A percentile compares a stretch with the other conserved stretches of the same genome.
Conservation (phyloP, 1,140 invertebrate genomes). For the Kradibia gibbosae region DNA sequence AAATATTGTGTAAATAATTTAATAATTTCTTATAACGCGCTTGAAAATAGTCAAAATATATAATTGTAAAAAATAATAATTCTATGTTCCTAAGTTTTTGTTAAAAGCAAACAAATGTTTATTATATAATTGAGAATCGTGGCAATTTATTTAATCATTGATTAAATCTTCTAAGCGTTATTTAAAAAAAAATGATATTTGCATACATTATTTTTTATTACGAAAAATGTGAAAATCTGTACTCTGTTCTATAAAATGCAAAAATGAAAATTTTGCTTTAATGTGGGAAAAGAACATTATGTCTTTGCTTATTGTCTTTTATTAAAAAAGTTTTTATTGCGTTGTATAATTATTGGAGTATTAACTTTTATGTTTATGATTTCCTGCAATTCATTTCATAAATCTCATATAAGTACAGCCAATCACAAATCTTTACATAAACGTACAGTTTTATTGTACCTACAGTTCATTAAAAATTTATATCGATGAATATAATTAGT, state of each 20-base stretch:
- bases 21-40: too few relatives aligned
- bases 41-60: too few relatives aligned
- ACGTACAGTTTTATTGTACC: background rate
- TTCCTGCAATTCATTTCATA: background rate
- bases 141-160: constrained; percentile 9
- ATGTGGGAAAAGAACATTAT: too few relatives aligned
- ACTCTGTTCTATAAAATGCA: background rate
- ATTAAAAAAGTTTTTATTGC: background rate
- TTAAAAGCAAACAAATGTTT: background rate
- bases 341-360: background rate
- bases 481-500: background rate
- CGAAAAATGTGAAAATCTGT: background rate
- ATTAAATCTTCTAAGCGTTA: constrained; percentile 20
- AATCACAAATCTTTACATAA: background rate
- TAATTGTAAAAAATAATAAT: too few relatives aligned
- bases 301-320: too few relatives aligned
- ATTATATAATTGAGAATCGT: constrained; percentile 7
- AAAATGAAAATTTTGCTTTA: too few relatives aligned
- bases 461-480: background rate
- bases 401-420: background rate
- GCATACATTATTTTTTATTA: background rate
- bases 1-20: too few relatives aligned
- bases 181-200: background rate
- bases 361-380: background rate
- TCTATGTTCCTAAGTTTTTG: background rate